phyloP scores from a whole-genome alignment of 1,140 invertebrate genomes.

The Drosophila yakuba region DNA sequence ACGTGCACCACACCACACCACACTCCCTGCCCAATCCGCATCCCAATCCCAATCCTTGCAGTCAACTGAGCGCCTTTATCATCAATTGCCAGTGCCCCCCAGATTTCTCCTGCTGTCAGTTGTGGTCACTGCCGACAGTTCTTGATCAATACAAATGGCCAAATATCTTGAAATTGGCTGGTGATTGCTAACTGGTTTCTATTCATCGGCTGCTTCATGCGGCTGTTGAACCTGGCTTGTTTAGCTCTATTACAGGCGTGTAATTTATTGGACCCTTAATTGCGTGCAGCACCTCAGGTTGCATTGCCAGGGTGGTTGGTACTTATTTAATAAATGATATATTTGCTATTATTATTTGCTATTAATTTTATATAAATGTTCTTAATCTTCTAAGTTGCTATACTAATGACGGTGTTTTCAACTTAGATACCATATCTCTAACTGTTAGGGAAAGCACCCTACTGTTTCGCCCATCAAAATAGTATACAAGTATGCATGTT shows the following conservation, averaged over 20 bases:
- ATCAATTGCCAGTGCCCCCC: conserved; percentile 36
- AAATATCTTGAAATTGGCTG: conserved; percentile 42
- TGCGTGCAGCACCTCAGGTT: neutral
- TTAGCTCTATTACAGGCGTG: conserved; percentile 8
- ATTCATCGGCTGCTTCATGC: conserved; percentile 14
- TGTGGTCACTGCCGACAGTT: conserved; percentile 39
- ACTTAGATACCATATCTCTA: neutral
- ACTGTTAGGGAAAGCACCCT: neutral
- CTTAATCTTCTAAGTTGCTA: too few relatives aligned
- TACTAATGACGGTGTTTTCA: too few relatives aligned
- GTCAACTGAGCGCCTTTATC: conserved; percentile 54
- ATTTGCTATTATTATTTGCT: too few relatives aligned
- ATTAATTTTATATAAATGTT: too few relatives aligned
- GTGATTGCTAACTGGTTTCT: conserved; percentile 14
- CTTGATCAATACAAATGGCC: conserved; percentile 53
- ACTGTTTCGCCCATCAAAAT: conserved; percentile 10
- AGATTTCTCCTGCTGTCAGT: conserved; percentile 11
- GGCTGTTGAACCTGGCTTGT: conserved; percentile 7
- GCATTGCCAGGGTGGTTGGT: neutral
- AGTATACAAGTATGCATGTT: neutral
- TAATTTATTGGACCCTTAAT: conserved; percentile 15
- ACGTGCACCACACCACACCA: conserved; percentile 16
- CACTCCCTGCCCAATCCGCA: neutral
- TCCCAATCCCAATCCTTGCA: conserved; percentile 11
- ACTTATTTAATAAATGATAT: too few relatives aligned